These are phyloP conservation scores for Eumacrocentrus americanus DNA, from an alignment of 2,888 invertebrate species.

Conservation along the genomic window DNA sequence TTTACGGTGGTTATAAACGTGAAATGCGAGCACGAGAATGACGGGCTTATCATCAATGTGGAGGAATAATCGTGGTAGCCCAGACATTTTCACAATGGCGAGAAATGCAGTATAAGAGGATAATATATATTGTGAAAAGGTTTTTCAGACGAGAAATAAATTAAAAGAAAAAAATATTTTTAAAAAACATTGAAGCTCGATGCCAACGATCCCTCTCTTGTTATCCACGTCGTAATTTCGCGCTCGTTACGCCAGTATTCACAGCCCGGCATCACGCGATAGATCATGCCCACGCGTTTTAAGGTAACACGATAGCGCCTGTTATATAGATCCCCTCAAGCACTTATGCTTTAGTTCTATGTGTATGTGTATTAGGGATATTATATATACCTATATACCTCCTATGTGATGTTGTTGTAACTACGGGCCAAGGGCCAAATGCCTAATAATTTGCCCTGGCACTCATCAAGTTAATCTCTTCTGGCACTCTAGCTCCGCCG, in stretches of 20 bases:
- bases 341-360: constrained; percentile 4
- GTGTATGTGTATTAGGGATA: no score
- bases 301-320: constrained; percentile 12
- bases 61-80: constrained; percentile 5
- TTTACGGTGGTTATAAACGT: constrained; percentile 13
- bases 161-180: constrained; percentile 1
- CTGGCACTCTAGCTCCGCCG: constrained; percentile 30
- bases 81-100: constrained; percentile 8
- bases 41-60: constrained; percentile 16
- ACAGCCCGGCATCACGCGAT: constrained; percentile 27
- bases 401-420: constrained; percentile 17
- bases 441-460: constrained; percentile 37
- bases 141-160: constrained; percentile 2
- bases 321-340: constrained; percentile 15
- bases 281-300: constrained; percentile 31
- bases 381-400: no score
- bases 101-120: background rate
- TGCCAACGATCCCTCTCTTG: constrained; percentile 5
- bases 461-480: constrained; percentile 38
- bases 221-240: constrained; percentile 25
- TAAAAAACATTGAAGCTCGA: constrained; percentile 9
- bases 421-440: constrained; percentile 32
- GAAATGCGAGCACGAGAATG: constrained; percentile 11
- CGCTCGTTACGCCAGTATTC: constrained; percentile 32
- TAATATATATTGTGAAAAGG: background rate